Evolutionary conservation across 2,888 invertebrate species (phyloP).

Genomic region (Tortricodes alternella): DNA sequence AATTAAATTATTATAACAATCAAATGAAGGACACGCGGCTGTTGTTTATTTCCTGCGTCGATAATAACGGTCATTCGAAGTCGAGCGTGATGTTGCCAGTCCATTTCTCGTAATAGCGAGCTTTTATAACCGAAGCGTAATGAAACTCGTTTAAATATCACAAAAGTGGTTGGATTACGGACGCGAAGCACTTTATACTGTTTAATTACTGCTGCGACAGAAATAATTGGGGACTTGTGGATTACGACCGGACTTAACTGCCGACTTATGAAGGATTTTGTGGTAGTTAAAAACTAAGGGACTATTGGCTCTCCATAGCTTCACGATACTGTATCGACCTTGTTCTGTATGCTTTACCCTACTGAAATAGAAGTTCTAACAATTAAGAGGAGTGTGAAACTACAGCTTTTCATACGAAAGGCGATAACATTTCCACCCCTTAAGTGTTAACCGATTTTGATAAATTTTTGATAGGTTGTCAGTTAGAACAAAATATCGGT

Average conservation of each 20-base stretch:
- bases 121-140: slow-evolving; percentile 79
- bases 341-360: slow-evolving; percentile 10
- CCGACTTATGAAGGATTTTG: slow-evolving; percentile 46
- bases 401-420: too few relatives aligned
- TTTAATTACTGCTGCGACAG: slow-evolving; percentile 78
- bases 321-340: slow-evolving; percentile 9
- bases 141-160: slow-evolving; percentile 81
- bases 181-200: slow-evolving; percentile 73
- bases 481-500: too few relatives aligned
- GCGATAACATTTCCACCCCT: too few relatives aligned
- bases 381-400: too few relatives aligned
- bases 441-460: too few relatives aligned
- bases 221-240: slow-evolving; percentile 78
- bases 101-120: slow-evolving; percentile 75
- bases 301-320: slow-evolving; percentile 21
- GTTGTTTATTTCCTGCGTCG: slow-evolving; percentile 58
- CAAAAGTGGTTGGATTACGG: slow-evolving; percentile 79
- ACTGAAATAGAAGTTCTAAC: not conserved
- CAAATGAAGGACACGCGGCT: slow-evolving; percentile 9
- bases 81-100: slow-evolving; percentile 76
- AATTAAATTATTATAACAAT: slow-evolving; percentile 3
- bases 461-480: too few relatives aligned
- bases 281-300: slow-evolving; percentile 30
- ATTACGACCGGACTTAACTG: slow-evolving; percentile 68
- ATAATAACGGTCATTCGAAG: slow-evolving; percentile 73